A percentile compares a stretch with the other conserved stretches of the same genome.
Conservation (phyloP, 2,797 vertebrate genomes). For the Centropyge bicolor region DNA sequence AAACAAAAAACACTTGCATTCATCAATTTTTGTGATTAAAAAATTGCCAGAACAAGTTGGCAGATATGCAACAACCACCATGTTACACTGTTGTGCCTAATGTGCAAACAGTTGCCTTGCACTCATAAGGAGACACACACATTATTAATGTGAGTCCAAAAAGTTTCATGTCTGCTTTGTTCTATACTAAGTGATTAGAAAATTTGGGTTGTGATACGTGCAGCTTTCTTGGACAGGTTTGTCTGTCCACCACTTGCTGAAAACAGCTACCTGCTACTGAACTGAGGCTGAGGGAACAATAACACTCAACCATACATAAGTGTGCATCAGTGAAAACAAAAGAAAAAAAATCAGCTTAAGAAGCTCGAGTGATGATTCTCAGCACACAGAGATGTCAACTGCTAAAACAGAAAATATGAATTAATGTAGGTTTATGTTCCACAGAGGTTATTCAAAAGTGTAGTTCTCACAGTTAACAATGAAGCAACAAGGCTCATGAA, state of each 20-base stretch:
- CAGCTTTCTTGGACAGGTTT: neutral
- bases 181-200: neutral
- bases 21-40: neutral
- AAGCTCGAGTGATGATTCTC: neutral
- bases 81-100: neutral
- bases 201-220: neutral
- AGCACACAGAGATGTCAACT: constrained; percentile 3
- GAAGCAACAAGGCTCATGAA: constrained; percentile 1
- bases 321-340: neutral
- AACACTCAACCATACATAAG: neutral
- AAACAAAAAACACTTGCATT: neutral
- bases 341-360: neutral
- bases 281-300: neutral
- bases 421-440: constrained; percentile 12
- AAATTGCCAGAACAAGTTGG: neutral
- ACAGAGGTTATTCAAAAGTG: neutral
- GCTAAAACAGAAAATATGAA: neutral
- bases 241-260: neutral
- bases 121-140: neutral
- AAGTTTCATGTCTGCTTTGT: neutral
- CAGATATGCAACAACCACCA: neutral
- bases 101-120: neutral
- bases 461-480: neutral
- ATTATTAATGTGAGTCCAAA: neutral
- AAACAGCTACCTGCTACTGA: neutral